Evolutionary conservation across 2,797 vertebrate species (phyloP), one percentile per base, ranked within the genome.

Genomic region (Linurgus olivaceus): DNA sequence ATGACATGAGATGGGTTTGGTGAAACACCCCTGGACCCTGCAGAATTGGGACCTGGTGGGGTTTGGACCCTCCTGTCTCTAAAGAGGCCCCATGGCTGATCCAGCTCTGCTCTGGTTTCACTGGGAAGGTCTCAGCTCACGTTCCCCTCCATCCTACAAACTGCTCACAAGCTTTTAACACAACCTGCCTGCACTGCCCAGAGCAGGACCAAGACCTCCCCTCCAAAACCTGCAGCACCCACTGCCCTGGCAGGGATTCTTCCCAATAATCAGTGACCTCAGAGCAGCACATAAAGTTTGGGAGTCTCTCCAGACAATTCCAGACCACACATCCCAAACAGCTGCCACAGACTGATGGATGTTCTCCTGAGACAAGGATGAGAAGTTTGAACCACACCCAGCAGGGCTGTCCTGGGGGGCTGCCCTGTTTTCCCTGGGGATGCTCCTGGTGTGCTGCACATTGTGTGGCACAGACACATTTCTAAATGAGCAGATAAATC

Each of bases 401-500:
- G 63, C 16, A 11, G 1, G 9, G 0, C 65, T 15, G 38, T 12
- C 16, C 70, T 7, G 37, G 50, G 86, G n/a, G 9, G 13, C 59
- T 13, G 17, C 37, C 66, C 37, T 10, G 23, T n/a, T 59, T 45
- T 57, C 6, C 72, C 57, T 18, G 54, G 16, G 81, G 75, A 66
- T 52, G 52, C 40, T 78, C 38, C 62, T 9, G 2, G 18, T 1
- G 42, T 1, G 40, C 66, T 10, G 68, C 78, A 7, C 17, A 7
- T 20, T 9, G 3, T 0, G 44, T 17, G 48, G 63, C 61, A 35
- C 13, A 51, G 55, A 33, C 72, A 50, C 48, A 2, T 52, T 29
- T 42, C 61, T 35, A 62, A 75, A 88, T 0, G 28, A 90, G 76
- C 84, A 47, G 95, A 94, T 57, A 88, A 93, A 97, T 95, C 88